phyloP scores from a whole-genome alignment of 2,113 vertebrate species.

The Tetrax tetrax region DNA sequence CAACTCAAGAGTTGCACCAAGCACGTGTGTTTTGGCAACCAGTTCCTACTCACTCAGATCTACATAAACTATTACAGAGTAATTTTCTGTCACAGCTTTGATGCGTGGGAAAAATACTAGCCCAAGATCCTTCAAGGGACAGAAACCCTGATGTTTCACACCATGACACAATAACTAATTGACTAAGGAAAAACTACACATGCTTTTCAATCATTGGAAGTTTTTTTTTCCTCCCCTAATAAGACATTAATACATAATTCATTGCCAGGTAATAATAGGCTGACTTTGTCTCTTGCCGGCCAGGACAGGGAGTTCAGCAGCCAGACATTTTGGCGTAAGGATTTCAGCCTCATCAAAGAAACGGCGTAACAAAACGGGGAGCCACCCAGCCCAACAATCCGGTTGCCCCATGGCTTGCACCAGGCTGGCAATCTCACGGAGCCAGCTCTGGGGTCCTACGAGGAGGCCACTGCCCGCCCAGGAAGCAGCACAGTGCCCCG shows the following conservation, averaged over 20 bases:
- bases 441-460: rapidly evolving
- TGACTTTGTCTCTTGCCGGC: not conserved
- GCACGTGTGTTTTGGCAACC: not conserved
- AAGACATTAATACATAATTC: not conserved
- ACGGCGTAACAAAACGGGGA: rapidly evolving
- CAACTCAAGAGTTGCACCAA: not conserved
- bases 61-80: not conserved
- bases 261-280: not conserved
- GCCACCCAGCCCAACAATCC: not conserved
- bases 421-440: rapidly evolving
- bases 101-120: not conserved
- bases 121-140: not conserved
- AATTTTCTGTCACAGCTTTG: not conserved
- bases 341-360: not conserved
- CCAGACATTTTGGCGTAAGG: rapidly evolving
- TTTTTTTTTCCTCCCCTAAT: not conserved
- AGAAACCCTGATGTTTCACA: not conserved
- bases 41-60: not conserved
- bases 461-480: too few species aligned
- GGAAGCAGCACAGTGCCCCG: rapidly evolving
- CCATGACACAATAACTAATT: not conserved
- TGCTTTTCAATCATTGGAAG: not conserved
- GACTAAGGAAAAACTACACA: not conserved
- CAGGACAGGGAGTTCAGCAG: not conserved
- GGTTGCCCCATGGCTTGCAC: not conserved